Conservation (phyloP, 2,888 invertebrate species). For the Mimachlamys varia region DNA sequence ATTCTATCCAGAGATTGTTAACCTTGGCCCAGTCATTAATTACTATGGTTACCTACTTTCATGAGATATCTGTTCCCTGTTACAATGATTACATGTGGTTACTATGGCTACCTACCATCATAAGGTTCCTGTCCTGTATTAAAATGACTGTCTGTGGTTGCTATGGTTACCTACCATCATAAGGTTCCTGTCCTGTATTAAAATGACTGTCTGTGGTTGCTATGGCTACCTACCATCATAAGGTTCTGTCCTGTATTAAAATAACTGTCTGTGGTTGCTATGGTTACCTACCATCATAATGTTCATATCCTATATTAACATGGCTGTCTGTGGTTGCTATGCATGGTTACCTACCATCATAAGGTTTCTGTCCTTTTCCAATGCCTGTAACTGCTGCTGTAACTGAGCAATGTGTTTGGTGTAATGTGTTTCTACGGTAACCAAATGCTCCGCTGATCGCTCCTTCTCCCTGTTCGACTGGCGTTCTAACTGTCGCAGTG, state of each 20-base stretch:
- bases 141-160: neutral
- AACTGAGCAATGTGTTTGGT: slow-evolving; percentile 64
- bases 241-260: slow-evolving; percentile 63
- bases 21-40: neutral
- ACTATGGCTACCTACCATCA: too few species aligned
- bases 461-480: slow-evolving; percentile 69
- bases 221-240: slow-evolving; percentile 52
- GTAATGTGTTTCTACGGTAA: slow-evolving; percentile 69
- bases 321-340: neutral
- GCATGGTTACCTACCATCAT: slow-evolving; percentile 74
- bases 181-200: neutral
- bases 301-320: neutral
- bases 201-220: too few species aligned
- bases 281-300: neutral
- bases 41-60: too few species aligned
- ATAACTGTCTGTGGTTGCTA: neutral
- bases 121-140: too few species aligned
- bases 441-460: slow-evolving; percentile 64
- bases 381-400: slow-evolving; percentile 61
- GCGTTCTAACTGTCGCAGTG: slow-evolving; percentile 72
- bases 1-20: neutral
- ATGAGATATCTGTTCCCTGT: too few species aligned
- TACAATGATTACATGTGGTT: too few species aligned
- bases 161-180: neutral
- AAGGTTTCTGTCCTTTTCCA: slow-evolving; percentile 75